Evolutionary conservation across 2,797 vertebrate species (phyloP).

Genomic region (Enteromius mattozi): DNA sequence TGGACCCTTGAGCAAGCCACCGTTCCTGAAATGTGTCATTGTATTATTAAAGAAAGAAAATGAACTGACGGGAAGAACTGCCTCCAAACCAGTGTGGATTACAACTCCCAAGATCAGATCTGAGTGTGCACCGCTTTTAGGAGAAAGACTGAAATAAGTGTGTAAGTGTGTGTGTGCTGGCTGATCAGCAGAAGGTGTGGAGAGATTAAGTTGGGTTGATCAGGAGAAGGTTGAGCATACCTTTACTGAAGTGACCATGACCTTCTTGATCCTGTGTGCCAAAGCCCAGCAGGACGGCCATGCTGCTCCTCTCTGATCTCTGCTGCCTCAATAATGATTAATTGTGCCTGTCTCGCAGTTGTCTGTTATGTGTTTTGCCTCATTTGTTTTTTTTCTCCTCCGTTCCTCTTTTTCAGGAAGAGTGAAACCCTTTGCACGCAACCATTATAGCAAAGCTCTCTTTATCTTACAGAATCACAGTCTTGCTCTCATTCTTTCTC

Average conservation of each 20-base stretch:
- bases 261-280: slow-evolving; percentile 69
- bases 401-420: slow-evolving; percentile 6
- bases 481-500: slow-evolving; percentile 4
- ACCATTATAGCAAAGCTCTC: slow-evolving; percentile 27
- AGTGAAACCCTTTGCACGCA: slow-evolving; percentile 46
- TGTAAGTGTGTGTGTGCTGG: background rate
- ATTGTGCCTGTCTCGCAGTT: slow-evolving; percentile 78
- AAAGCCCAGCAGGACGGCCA: slow-evolving; percentile 70
- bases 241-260: slow-evolving; percentile 67
- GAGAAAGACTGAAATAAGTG: background rate
- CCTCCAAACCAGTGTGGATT: background rate
- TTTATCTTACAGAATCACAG: slow-evolving; percentile 5
- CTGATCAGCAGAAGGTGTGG: background rate
- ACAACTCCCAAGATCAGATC: background rate
- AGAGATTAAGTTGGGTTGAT: slow-evolving; percentile 6
- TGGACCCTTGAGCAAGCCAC: no score
- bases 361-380: slow-evolving; percentile 72
- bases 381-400: slow-evolving; percentile 45
- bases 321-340: slow-evolving; percentile 78
- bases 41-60: background rate
- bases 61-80: background rate
- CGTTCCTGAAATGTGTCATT: background rate
- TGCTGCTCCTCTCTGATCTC: slow-evolving; percentile 77
- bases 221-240: slow-evolving; percentile 61
- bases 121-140: background rate